Percentiles rank a stretch among this genome's conserved stretches.
Evolutionary conservation across 2,113 vertebrate genomes (phyloP).

Genomic region (Hiodon alosoides): DNA sequence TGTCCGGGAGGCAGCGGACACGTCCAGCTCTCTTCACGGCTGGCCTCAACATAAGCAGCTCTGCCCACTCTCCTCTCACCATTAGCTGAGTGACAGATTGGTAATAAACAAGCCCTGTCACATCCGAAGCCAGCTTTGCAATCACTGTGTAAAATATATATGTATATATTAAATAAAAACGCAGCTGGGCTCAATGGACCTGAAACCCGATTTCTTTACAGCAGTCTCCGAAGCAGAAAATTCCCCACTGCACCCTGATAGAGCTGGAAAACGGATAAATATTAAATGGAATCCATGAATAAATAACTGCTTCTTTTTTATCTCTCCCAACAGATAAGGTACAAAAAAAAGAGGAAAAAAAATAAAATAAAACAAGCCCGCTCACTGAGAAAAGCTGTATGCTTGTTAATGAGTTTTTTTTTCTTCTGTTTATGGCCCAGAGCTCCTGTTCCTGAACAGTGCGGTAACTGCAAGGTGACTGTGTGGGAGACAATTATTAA

Average conservation of each 20-base stretch:
- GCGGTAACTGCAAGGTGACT: constrained; percentile 22
- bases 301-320: constrained; percentile 25
- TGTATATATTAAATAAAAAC: too few relatives aligned
- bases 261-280: constrained; percentile 65
- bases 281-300: constrained; percentile 33
- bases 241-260: constrained; percentile 57
- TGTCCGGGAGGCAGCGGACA: constrained; percentile 10
- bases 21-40: constrained; percentile 19
- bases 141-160: constrained; percentile 61
- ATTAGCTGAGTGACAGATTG: constrained; percentile 72
- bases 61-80: constrained; percentile 55
- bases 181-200: constrained; percentile 61
- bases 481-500: background rate
- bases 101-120: constrained; percentile 75
- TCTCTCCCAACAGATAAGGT: constrained; percentile 21
- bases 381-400: constrained; percentile 8
- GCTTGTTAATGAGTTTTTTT: constrained; percentile 26
- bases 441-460: constrained; percentile 8
- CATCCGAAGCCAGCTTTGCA: constrained; percentile 67
- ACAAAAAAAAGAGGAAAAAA: constrained; percentile 3
- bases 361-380: background rate
- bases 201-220: constrained; percentile 62
- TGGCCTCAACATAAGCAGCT: constrained; percentile 49
- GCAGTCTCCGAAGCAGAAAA: constrained; percentile 56
- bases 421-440: constrained; percentile 24